These are phyloP conservation scores for Ophioderma brevispina DNA, from an alignment of 35 echinoderm and acorn worm species.

Conservation along the genomic window DNA sequence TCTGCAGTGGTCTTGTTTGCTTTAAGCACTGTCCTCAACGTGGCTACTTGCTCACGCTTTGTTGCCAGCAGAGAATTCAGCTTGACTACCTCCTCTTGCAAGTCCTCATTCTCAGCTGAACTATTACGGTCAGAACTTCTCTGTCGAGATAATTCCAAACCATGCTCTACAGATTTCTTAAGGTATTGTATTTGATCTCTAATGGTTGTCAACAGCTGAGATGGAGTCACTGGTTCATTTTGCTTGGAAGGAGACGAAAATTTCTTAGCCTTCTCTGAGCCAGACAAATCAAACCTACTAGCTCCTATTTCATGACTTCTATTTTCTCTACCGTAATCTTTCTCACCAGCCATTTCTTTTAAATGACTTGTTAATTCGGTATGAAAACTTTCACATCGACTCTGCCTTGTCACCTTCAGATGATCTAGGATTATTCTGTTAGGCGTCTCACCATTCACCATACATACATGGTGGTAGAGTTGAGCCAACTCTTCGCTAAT, in stretches of 20 bases:
- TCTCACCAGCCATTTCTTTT: slow-evolving; percentile 58
- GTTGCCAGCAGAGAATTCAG: slow-evolving; percentile 78
- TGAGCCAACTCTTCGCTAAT: slow-evolving; percentile 93
- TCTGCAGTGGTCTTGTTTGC: slow-evolving; percentile 98
- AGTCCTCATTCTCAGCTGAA: slow-evolving; percentile 85
- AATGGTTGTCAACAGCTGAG: slow-evolving; percentile 73
- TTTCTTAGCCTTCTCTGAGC: slow-evolving; percentile 40
- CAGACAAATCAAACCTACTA: neutral
- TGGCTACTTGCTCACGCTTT: slow-evolving; percentile 91
- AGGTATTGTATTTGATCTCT: slow-evolving; percentile 96
- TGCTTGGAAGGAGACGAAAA: neutral
- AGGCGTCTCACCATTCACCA: slow-evolving; percentile 89
- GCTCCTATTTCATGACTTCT: neutral
- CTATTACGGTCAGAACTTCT: slow-evolving; percentile 58
- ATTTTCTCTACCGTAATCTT: slow-evolving; percentile 4
- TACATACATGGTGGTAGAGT: slow-evolving; percentile 89
- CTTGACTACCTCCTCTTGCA: slow-evolving; percentile 86
- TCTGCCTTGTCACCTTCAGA: slow-evolving; percentile 80
- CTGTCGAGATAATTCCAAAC: slow-evolving; percentile 82
- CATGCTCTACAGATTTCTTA: slow-evolving; percentile 90
- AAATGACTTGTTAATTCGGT: slow-evolving; percentile 70
- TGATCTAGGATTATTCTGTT: slow-evolving; percentile 92
- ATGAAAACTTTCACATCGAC: slow-evolving; percentile 78
- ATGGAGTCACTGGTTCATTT: slow-evolving; percentile 72
- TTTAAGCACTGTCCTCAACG: slow-evolving; percentile 92